Base-by-base conservation (phyloP, 2,113 vertebrate genomes). In the Eubucco bourcierii region DNA sequence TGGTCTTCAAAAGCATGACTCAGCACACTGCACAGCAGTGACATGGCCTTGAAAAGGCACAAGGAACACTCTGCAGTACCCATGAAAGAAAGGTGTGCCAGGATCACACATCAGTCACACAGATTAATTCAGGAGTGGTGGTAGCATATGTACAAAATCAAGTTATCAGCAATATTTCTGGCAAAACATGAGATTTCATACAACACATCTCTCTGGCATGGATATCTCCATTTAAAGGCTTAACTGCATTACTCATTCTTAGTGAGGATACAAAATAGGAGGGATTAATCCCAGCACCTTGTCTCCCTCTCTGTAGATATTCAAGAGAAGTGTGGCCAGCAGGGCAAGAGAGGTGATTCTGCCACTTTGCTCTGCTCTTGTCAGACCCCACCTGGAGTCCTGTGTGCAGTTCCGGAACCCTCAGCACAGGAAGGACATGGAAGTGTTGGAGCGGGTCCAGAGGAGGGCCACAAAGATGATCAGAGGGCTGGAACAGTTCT, bases 21-120 rank as follows among this genome's bases (percentile, higher is more conserved):
- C 4, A 33, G 37, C 27, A 27, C n/a, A 4, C 12, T 3, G 4
- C 37, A 21, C 1, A 1, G 71, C 68, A 65, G 64, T 31, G n/a
- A 65, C 21, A 5, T 6, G 6, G 4, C 53, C 63, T 17, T 29
- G 23, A 24, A 21, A 7, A 76, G 84, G 16, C 7, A 23, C 41
- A 75, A 47, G 16, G 33, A 53, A 68, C 31, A 46, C 23, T 23
- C 21, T 3, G 12, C 12, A 83, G 74, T 27, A 55, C 23, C 56
- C 9, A 9, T 4, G 39, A 39, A 47, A 80, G 23, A n/a, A 68
- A n/a, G 0, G 1, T 0, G 3, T 7, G 24, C 19, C 61, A 63
- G 47, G 27, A n/a, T 18, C 59, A 7, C 39, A 68, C 33, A 52
- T 14, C 2, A 2, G 9, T 12, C 14, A 66, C 16, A 59, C 27